These are phyloP conservation scores for Pyrocephalus nanus DNA, from an alignment of 2,797 vertebrate genomes.

Conservation along the genomic window DNA sequence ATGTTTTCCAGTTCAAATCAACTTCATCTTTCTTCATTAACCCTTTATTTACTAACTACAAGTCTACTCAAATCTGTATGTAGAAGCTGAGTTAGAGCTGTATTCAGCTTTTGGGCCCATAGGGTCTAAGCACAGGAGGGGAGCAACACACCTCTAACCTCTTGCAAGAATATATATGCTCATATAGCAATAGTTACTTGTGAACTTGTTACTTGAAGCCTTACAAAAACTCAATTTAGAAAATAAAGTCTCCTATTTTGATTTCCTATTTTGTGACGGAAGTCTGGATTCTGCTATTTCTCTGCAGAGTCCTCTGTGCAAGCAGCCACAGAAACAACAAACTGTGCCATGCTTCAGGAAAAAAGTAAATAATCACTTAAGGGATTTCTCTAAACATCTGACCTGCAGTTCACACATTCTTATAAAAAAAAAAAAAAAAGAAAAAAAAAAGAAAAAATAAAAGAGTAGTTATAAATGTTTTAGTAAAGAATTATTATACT, in stretches of 20 bases:
- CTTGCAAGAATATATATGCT: neutral
- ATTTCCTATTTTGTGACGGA: neutral
- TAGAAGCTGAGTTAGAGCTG: neutral
- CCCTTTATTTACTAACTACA: neutral
- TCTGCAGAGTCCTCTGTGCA: conserved; percentile 2
- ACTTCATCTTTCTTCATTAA: neutral
- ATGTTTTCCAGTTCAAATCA: conserved; percentile 2
- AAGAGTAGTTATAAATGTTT: neutral
- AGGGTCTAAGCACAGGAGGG: neutral
- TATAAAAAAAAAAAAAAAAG: neutral
- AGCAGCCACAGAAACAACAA: conserved; percentile 42
- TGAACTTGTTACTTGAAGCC: neutral
- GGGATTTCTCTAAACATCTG: conserved; percentile 40
- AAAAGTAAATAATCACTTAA: conserved; percentile 47
- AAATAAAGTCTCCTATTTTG: neutral
- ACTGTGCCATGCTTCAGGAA: conserved; percentile 4
- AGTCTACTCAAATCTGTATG: neutral
- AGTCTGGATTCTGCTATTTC: conserved; percentile 17
- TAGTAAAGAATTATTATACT: neutral
- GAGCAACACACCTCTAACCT: neutral
- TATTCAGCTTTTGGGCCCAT: neutral
- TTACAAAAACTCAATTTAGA: neutral
- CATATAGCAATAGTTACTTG: neutral
- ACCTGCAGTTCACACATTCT: conserved; percentile 4
- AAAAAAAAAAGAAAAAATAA: neutral